Evolutionary conservation across 2,797 vertebrate species (phyloP).

Genomic region (Pipistrellus pygmaeus): DNA sequence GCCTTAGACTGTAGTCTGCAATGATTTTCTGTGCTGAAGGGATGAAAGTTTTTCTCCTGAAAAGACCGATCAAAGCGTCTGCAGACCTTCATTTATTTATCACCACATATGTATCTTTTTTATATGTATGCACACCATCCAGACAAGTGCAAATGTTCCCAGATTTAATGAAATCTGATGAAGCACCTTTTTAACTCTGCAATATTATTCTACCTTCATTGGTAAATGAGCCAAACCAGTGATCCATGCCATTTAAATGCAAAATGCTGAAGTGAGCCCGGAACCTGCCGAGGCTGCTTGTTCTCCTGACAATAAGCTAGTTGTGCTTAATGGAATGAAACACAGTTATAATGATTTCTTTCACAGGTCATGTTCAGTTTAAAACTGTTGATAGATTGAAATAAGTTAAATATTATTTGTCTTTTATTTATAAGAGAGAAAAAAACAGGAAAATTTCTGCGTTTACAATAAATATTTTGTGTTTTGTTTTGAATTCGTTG

Average conservation of each 20-base stretch:
- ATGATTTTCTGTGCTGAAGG: neutral
- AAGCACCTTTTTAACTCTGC: slow-evolving; percentile 88
- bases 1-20: slow-evolving; percentile 20
- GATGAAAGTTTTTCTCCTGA: neutral
- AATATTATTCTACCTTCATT: slow-evolving; percentile 89
- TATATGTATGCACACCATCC: slow-evolving; percentile 70
- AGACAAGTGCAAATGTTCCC: slow-evolving; percentile 78
- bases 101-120: slow-evolving; percentile 47
- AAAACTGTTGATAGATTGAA: slow-evolving; percentile 88
- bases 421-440: slow-evolving; percentile 81
- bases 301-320: slow-evolving; percentile 89
- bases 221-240: slow-evolving; percentile 89
- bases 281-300: slow-evolving; percentile 86
- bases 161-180: slow-evolving; percentile 88
- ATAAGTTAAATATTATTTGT: slow-evolving; percentile 86
- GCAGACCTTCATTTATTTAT: slow-evolving; percentile 67
- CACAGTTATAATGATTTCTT: slow-evolving; percentile 90
- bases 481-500: slow-evolving; percentile 46
- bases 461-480: slow-evolving; percentile 8
- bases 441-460: slow-evolving; percentile 8
- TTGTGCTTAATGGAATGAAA: slow-evolving; percentile 92
- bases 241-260: slow-evolving; percentile 89
- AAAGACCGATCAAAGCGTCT: neutral
- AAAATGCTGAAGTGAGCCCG: slow-evolving; percentile 87
- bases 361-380: slow-evolving; percentile 90